Evolutionary conservation across 1,140 invertebrate genomes (phyloP).

Genomic region (Pogonognathellus flavescens): DNA sequence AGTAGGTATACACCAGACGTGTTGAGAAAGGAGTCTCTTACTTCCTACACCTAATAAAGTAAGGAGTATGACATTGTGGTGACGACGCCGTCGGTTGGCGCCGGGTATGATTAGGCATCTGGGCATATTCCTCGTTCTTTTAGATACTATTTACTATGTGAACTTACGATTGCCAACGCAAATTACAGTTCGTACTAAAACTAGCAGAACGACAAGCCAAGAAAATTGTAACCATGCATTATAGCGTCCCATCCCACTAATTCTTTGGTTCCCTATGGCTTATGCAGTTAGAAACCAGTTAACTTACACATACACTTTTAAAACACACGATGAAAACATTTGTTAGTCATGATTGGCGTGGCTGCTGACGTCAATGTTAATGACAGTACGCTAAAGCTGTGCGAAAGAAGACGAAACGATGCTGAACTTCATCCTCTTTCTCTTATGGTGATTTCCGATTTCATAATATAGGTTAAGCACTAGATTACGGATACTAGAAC

Average conservation of each 20-base stretch:
- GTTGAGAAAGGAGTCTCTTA: no score
- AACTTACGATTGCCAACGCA: not conserved
- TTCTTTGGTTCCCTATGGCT: not conserved
- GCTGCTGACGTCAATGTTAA: conserved; percentile 40
- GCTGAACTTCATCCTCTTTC: not conserved
- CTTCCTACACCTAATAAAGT: no score
- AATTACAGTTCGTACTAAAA: not conserved
- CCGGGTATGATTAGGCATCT: no score
- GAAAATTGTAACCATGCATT: not conserved
- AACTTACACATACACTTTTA: not conserved
- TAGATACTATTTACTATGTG: not conserved
- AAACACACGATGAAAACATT: conserved; percentile 8
- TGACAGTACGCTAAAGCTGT: conserved; percentile 1
- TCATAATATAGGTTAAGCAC: not conserved
- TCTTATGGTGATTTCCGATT: not conserved
- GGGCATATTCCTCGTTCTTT: no score
- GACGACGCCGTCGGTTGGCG: no score
- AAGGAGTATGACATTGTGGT: no score
- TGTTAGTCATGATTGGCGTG: conserved; percentile 19
- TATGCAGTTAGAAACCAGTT: no score
- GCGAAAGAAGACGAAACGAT: not conserved
- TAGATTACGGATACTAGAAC: not conserved
- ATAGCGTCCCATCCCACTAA: not conserved
- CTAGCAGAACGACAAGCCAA: conserved; percentile 1
- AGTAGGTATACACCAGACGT: not conserved